Evolutionary conservation across 2,888 invertebrate genomes (phyloP).

Genomic region (Phaonia tiefii): DNA sequence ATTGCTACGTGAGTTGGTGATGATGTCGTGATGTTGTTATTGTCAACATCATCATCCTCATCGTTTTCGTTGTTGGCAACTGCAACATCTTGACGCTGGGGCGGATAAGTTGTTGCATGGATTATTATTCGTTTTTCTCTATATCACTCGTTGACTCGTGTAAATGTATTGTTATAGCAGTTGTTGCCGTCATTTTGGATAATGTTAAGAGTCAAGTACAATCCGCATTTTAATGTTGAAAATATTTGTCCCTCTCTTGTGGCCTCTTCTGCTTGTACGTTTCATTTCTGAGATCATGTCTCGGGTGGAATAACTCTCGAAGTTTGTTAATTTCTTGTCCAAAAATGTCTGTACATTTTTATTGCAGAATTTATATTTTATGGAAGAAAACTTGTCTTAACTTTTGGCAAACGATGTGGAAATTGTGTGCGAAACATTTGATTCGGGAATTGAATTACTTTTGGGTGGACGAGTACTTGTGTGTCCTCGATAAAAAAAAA

Average conservation of each 20-base stretch:
- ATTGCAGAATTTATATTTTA: conserved; percentile 12
- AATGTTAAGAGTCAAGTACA: conserved; percentile 56
- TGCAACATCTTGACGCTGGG: not conserved
- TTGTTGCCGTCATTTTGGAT: conserved; percentile 27
- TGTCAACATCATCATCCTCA: conserved; percentile 4
- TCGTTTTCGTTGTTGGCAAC: not conserved
- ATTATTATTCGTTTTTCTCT: too few relatives aligned
- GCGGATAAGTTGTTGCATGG: conserved; percentile 28
- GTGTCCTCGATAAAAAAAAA: too few relatives aligned
- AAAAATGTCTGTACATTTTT: conserved; percentile 11
- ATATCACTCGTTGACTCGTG: conserved; percentile 18
- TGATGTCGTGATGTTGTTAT: conserved; percentile 11
- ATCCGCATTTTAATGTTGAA: conserved; percentile 38
- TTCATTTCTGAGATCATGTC: not conserved
- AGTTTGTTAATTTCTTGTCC: conserved; percentile 24
- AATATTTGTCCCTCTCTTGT: conserved; percentile 4
- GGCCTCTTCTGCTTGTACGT: not conserved
- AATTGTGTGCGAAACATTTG: conserved; percentile 15
- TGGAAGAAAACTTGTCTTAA: not conserved
- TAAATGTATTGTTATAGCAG: conserved; percentile 36
- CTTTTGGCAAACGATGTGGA: not conserved
- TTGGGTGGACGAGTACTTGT: too few relatives aligned
- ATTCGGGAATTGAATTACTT: not conserved
- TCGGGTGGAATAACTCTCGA: conserved; percentile 20
- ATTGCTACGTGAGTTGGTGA: not conserved